Conservation (phyloP, 2,888 invertebrate genomes). For the Aphodius sticticus region DNA sequence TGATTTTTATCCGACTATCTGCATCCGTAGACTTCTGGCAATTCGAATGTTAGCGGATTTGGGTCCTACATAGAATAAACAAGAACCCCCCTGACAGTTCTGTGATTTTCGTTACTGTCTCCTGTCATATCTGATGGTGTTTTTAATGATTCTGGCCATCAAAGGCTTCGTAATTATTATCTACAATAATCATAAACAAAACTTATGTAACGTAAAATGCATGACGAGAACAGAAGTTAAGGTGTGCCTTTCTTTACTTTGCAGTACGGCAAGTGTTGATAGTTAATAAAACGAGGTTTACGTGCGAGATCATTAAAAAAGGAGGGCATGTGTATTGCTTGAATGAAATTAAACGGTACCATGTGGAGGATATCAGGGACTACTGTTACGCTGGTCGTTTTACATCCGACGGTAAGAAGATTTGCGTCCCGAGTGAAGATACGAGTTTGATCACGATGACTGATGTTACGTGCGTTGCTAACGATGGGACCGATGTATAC, state of each 20-base stretch:
- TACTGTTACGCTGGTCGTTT: not conserved
- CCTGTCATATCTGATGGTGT: too few relatives aligned
- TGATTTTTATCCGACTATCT: too few relatives aligned
- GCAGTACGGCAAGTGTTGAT: constrained; percentile 4
- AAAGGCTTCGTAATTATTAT: too few relatives aligned
- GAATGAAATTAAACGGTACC: not conserved
- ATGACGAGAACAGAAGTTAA: not conserved
- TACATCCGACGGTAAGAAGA: not conserved
- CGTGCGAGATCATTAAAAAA: not conserved
- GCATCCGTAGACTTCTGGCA: too few relatives aligned
- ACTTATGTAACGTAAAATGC: too few relatives aligned
- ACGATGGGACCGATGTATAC: not conserved
- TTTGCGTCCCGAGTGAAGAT: not conserved
- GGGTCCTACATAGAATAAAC: too few relatives aligned
- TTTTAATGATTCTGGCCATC: too few relatives aligned
- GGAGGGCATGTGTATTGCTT: not conserved
- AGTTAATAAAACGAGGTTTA: not conserved
- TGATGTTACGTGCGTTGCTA: not conserved
- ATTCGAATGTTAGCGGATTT: too few relatives aligned
- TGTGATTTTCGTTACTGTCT: too few relatives aligned
- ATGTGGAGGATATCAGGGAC: not conserved
- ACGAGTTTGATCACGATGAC: not conserved
- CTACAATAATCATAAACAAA: too few relatives aligned
- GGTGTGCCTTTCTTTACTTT: not conserved
- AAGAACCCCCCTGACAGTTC: too few relatives aligned